phyloP scores from a whole-genome alignment of 2,797 vertebrate species.

The Falco berigora region DNA sequence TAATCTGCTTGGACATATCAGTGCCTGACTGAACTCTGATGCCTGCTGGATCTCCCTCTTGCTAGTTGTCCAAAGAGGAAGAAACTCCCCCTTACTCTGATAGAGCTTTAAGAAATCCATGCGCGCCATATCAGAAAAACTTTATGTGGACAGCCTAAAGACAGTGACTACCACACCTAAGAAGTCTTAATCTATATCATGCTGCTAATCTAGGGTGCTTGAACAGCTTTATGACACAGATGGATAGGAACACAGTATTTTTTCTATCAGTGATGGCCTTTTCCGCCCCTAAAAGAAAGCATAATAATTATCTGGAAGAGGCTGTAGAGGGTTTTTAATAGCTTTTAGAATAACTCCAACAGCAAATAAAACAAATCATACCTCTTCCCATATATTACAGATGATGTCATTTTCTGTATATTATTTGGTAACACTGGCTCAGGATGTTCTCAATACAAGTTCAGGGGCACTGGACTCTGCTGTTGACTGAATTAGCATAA shows the following conservation, averaged over 20 bases:
- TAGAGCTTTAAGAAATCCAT: not conserved
- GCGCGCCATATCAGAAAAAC: not conserved
- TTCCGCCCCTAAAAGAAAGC: not conserved
- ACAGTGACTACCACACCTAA: not conserved
- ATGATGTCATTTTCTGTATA: not conserved
- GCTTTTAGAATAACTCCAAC: not conserved
- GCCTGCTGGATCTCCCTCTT: not conserved
- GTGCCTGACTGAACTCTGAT: not conserved
- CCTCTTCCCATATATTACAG: not conserved
- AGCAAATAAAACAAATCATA: not conserved
- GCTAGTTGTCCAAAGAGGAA: not conserved
- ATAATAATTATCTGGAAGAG: not conserved
- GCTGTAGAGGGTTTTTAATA: not conserved
- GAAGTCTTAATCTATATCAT: not conserved
- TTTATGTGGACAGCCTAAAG: not conserved
- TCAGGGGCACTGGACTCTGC: not conserved
- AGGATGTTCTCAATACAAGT: not conserved
- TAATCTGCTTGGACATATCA: not conserved
- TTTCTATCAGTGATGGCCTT: not conserved
- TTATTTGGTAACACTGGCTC: not conserved
- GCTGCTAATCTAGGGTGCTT: not conserved
- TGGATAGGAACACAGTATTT: fast-evolving
- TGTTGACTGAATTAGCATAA: not conserved
- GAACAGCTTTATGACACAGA: not conserved
- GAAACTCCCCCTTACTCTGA: not conserved